phyloP scores from a whole-genome alignment of 2,888 invertebrate genomes.

The Phalangium opilio region DNA sequence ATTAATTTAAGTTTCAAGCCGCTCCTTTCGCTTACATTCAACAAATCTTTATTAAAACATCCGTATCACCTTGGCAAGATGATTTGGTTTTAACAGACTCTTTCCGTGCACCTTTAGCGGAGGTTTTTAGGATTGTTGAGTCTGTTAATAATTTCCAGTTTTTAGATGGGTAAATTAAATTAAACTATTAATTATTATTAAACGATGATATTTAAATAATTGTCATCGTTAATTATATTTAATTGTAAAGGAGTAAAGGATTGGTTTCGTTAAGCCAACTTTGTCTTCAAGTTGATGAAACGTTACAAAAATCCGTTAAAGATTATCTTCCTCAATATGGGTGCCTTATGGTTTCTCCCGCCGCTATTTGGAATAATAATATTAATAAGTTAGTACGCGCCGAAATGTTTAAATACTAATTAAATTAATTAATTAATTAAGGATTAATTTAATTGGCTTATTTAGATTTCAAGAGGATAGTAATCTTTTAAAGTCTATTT shows the following conservation, averaged over 20 bases:
- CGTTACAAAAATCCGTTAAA: conserved; percentile 15
- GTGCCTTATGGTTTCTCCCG: conserved; percentile 79
- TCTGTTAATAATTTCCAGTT: no score
- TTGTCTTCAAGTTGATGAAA: conserved; percentile 22
- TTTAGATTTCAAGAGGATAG: conserved; percentile 54
- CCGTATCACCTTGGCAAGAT: no score
- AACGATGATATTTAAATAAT: no score
- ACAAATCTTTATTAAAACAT: no score
- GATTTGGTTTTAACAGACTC: no score
- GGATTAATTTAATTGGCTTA: neutral
- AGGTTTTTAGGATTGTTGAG: no score
- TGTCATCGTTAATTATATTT: no score
- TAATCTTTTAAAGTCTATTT: conserved; percentile 63
- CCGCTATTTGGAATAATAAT: conserved; percentile 82
- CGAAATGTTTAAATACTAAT: neutral
- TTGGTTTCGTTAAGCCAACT: conserved; percentile 17
- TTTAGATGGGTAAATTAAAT: no score
- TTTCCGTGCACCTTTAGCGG: no score
- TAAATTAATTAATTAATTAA: neutral
- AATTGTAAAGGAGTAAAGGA: conserved; percentile 4
- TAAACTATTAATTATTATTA: no score
- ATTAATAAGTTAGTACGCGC: conserved; percentile 7
- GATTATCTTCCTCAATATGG: conserved; percentile 65
- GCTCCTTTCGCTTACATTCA: no score
- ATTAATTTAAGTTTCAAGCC: no score